Percentiles rank a stretch among this genome's conserved stretches.
Conservation (phyloP, 2,888 invertebrate species). For the Branchipolynoe longqiensis region DNA sequence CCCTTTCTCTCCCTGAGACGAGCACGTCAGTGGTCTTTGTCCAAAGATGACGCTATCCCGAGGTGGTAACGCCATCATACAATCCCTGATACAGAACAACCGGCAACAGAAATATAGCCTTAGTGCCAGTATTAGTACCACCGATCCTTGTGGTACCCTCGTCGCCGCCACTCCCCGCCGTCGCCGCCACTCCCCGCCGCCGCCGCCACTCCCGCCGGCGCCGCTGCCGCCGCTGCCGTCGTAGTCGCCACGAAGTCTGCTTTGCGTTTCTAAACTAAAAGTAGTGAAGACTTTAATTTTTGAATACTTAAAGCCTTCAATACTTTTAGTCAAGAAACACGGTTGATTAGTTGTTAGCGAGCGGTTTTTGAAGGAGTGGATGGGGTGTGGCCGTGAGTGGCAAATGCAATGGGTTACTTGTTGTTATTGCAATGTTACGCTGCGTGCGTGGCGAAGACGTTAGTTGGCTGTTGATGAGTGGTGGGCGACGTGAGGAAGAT, state of each 20-base stretch:
- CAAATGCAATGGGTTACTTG: too few relatives aligned
- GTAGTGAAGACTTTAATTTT: slow-evolving; percentile 60
- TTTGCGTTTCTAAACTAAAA: slow-evolving; percentile 61
- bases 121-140: background rate
- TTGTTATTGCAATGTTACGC: too few relatives aligned
- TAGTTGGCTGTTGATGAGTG: too few relatives aligned
- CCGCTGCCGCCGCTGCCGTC: background rate
- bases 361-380: slow-evolving; percentile 18
- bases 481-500: too few relatives aligned
- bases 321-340: slow-evolving; percentile 61
- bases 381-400: background rate
- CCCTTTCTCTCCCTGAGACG: too few relatives aligned
- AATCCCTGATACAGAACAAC: background rate
- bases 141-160: background rate
- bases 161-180: background rate
- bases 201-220: background rate
- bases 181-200: background rate
- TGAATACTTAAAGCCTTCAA: slow-evolving; percentile 59
- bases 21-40: too few relatives aligned
- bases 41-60: too few relatives aligned
- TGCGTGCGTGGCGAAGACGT: too few relatives aligned
- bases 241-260: slow-evolving; percentile 12
- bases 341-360: slow-evolving; percentile 54
- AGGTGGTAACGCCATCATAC: too few relatives aligned
- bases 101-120: background rate